A percentile compares a stretch with the other conserved stretches of the same genome.
These are phyloP conservation scores for Pantelozetes paolii DNA, from an alignment of 2,888 invertebrate genomes.

Conservation along the genomic window DNA sequence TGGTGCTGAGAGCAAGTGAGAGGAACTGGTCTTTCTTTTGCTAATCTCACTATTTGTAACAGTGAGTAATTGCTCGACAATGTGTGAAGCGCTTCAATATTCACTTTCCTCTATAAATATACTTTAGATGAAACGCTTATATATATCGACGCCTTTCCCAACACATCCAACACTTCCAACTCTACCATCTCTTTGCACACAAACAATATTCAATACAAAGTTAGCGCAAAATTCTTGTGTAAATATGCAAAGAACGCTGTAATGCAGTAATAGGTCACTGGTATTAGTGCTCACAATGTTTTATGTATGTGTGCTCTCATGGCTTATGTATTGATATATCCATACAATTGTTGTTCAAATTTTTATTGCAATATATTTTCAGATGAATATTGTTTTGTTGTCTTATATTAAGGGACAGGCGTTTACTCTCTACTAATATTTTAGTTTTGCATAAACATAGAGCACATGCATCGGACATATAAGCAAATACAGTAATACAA, in stretches of 20 bases:
- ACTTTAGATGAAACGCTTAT: conserved; percentile 16
- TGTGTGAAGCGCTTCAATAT: conserved; percentile 28
- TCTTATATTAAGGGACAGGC: background rate
- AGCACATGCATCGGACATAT: background rate
- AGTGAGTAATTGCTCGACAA: conserved; percentile 34
- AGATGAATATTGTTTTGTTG: conserved; percentile 32
- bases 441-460: conserved; percentile 1
- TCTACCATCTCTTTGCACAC: background rate
- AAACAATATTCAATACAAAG: conserved; percentile 20
- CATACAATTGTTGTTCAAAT: background rate
- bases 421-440: conserved; percentile 14
- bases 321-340: background rate
- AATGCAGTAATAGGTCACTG: conserved; percentile 23
- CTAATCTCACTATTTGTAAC: conserved; percentile 32
- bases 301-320: background rate
- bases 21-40: conserved; percentile 18
- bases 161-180: conserved; percentile 10
- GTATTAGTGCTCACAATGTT: conserved; percentile 5
- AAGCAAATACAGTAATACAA: background rate
- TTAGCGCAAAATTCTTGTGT: conserved; percentile 2
- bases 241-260: conserved; percentile 34
- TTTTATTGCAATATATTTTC: conserved; percentile 29
- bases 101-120: conserved; percentile 30
- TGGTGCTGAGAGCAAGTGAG: background rate
- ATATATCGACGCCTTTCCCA: background rate